Evolutionary conservation across 2,797 vertebrate species (phyloP).

Genomic region (Rhyacichthys aspro): DNA sequence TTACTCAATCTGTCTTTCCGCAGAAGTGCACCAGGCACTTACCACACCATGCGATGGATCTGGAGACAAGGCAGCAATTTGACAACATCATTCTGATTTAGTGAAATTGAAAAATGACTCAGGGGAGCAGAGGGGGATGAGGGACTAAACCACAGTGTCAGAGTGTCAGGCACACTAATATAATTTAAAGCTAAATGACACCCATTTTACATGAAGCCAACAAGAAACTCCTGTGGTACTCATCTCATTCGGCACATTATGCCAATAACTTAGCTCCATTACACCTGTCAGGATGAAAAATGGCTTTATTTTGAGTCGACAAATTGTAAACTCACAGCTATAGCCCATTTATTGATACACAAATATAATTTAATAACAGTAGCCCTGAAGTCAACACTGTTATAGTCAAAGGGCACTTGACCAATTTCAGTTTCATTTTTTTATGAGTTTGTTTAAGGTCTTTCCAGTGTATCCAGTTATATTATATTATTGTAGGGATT

Average conservation of each 20-base stretch:
- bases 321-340: slow-evolving; percentile 45
- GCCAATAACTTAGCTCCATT: slow-evolving; percentile 55
- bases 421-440: neutral
- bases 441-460: no score
- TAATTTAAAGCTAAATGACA: slow-evolving; percentile 50
- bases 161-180: slow-evolving; percentile 60
- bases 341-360: slow-evolving; percentile 41
- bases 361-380: slow-evolving; percentile 39
- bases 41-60: slow-evolving; percentile 45
- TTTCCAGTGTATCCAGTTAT: no score
- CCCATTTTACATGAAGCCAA: slow-evolving; percentile 38
- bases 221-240: slow-evolving; percentile 22
- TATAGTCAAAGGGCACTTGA: slow-evolving; percentile 17
- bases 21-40: slow-evolving; percentile 38
- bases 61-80: slow-evolving; percentile 58
- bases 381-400: slow-evolving; percentile 19
- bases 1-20: slow-evolving; percentile 45
- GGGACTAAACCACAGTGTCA: slow-evolving; percentile 48
- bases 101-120: slow-evolving; percentile 59
- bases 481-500: no score
- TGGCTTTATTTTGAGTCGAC: slow-evolving; percentile 51
- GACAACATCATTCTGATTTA: slow-evolving; percentile 69
- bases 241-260: slow-evolving; percentile 47
- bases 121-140: slow-evolving; percentile 16
- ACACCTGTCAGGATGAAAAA: slow-evolving; percentile 59